phyloP scores from a whole-genome alignment of 2,888 invertebrate species.

The Euplagia quadripunctaria region DNA sequence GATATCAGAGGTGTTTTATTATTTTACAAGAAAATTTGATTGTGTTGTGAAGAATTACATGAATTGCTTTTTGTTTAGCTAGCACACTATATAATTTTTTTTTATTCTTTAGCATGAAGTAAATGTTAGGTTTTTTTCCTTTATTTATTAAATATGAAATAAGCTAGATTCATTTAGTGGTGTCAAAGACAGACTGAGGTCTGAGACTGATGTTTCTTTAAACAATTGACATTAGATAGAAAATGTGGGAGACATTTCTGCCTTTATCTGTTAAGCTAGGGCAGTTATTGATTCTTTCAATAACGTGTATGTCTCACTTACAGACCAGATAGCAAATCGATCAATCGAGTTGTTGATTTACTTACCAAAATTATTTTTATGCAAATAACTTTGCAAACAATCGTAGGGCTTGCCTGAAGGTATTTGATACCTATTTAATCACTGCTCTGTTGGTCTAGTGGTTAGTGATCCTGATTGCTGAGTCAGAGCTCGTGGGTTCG shows the following conservation, averaged over 20 bases:
- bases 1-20: not conserved
- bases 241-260: not conserved
- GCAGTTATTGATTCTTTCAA: not conserved
- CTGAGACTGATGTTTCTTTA: not conserved
- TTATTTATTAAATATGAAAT: not conserved
- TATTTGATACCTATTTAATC: no score
- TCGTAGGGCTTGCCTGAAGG: no score
- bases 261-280: not conserved
- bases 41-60: not conserved
- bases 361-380: not conserved
- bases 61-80: not conserved
- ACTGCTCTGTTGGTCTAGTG: no score
- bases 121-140: not conserved
- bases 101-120: not conserved
- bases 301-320: not conserved
- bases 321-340: not conserved
- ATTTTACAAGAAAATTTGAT: not conserved
- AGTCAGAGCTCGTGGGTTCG: no score
- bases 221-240: not conserved
- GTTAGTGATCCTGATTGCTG: no score
- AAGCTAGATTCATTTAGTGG: not conserved
- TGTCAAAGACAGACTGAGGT: not conserved
- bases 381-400: no score
- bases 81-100: not conserved
- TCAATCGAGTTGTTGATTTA: not conserved